phyloP scores from a whole-genome alignment of 1,140 invertebrate species.

The Sinonovacula constricta region DNA sequence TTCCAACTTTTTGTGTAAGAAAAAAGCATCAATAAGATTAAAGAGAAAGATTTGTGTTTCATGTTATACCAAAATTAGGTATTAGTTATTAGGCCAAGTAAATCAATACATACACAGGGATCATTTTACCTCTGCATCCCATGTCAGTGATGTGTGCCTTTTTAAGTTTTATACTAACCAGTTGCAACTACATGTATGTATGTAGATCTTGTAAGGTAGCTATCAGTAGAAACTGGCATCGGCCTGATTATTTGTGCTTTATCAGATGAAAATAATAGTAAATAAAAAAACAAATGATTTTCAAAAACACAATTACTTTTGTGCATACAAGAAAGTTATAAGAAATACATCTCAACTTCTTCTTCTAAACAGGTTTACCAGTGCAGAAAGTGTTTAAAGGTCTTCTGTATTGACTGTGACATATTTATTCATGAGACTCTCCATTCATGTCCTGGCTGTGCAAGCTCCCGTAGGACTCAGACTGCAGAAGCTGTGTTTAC shows the following conservation, averaged over 20 bases:
- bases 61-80: too few species aligned
- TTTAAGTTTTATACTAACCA: too few species aligned
- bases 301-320: neutral
- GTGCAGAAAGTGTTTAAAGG: conserved; percentile 88
- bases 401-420: conserved; percentile 97
- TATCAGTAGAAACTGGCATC: too few species aligned
- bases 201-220: too few species aligned
- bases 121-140: too few species aligned
- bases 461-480: conserved; percentile 76
- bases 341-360: conserved; percentile 33
- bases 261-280: conserved; percentile 1
- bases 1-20: too few species aligned
- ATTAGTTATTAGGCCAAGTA: too few species aligned
- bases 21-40: too few species aligned
- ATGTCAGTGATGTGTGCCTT: too few species aligned
- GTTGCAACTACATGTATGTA: too few species aligned
- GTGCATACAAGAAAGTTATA: neutral
- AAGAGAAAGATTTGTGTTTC: too few species aligned
- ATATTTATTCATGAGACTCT: conserved; percentile 95
- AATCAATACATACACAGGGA: too few species aligned
- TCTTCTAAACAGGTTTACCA: conserved; percentile 79
- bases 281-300: conserved; percentile 3
- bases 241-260: neutral
- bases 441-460: conserved; percentile 97
- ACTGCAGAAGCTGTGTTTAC: conserved; percentile 40